Evolutionary conservation across 1,140 invertebrate genomes (phyloP), one percentile per base, ranked within the genome.

Genomic region (Hypsibius dujardini): DNA sequence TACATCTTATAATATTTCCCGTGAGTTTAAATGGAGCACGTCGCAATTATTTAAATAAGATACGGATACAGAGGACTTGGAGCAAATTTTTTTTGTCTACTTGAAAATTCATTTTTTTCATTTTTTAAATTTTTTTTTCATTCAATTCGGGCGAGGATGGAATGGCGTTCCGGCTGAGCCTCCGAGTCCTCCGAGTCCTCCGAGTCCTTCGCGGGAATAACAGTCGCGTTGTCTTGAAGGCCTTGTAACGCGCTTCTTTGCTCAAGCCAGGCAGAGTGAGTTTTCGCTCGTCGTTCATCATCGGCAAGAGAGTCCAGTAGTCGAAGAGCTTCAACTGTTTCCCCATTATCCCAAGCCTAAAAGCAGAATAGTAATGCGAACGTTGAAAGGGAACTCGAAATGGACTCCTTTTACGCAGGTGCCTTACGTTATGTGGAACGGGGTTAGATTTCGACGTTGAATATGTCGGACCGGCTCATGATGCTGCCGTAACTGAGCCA

Each of bases 201-300:
- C n/a, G n/a, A n/a, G n/a, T n/a, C 45, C 62, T 7, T 67, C 45
- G 7, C 3, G 62, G 62, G 45, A 67, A 67, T 14, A 67, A 42
- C 7, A 67, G 62, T 7, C 62, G 7, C 42, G 42, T 67, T 3
- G 62, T 67, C 42, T 67, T 67, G 62, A 67, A 67, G 12, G 62
- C 62, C 42, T 42, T 12, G 42, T 67, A 67, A 3, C 62, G 7
- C 42, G 62, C 62, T 14, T 7, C 62, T 42, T 42, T 7, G 3
- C 12, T 42, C 42, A 67, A 42, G 62, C 7, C 62, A 12, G 62
- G 62, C 12, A 67, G 62, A 3, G 7, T 67, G 12, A 67, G 42
- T 67, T 67, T 67, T 42, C 42, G 12, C 42, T 67, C 62, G 42
- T 67, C 42, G 62, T 67, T 67, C 62, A 67, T 67, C 62, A 42